Evolutionary conservation across 2,888 invertebrate genomes (phyloP), one percentile per base, ranked within the genome.

Genomic region (Drosophila atripex): DNA sequence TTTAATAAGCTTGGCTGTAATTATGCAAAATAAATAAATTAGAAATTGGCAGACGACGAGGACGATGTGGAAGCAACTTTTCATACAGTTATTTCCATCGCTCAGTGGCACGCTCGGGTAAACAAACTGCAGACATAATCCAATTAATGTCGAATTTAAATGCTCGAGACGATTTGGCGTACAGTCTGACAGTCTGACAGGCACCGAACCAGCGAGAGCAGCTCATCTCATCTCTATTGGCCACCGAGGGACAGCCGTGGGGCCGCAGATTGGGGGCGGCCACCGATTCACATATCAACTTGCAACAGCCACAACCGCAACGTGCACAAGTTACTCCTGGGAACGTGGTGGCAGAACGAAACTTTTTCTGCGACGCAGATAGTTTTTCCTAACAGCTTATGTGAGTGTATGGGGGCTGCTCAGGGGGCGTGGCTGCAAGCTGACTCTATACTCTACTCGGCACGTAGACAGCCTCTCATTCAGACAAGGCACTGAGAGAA

Each of bases 71-170:
- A 45, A 30, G 32, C 28, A 52, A 41, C 35, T 59, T 35, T 8
- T 6, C 5, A 50, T 21, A 16, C 50, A 65, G 41, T 64, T 53
- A 54, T 39, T 30, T 35, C 39, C 54, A 65, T 25, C 45, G 54
- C 45, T 39, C 46, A 65, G 46, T 39, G 64, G 14, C 35, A 38
- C 39, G 63, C 59, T 43, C 47, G 50, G 32, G 58, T 63, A 63
- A 77, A 61, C 69, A 65, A 71, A 61, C 70, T 77, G 51, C 75
- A 75, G 74, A 75, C 77, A 78, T 88, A 86, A 88, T 88, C 86
- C 80, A 88, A 88, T 88, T 88, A 88, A 86, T 79, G 78, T 78
- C 63, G 76, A 79, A 86, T 79, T 86, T 80, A 80, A 82, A 86
- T 83, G 83, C 78, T 82, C 66, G 74, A 77, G 75, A 76, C 77